These are phyloP conservation scores for Dromaius novaehollandiae DNA, from an alignment of 2,113 vertebrate genomes.

Conservation along the genomic window DNA sequence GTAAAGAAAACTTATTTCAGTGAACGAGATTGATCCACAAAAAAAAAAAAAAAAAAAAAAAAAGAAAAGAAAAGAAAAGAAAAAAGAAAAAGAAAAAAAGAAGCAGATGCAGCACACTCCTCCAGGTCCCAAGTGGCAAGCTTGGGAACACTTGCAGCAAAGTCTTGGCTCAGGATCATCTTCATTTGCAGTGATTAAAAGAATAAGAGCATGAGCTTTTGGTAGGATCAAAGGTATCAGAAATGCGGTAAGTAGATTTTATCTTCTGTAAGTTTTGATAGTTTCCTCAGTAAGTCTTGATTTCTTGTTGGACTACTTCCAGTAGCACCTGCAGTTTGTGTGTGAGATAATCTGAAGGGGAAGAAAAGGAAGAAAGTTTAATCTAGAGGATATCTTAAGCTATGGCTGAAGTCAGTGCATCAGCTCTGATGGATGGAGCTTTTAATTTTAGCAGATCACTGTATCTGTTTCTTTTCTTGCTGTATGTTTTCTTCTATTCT, in stretches of 20 bases:
- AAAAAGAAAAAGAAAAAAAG: not conserved
- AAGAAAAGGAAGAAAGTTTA: not conserved
- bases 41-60: not conserved
- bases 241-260: not conserved
- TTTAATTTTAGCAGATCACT: not conserved
- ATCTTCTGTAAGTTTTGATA: not conserved
- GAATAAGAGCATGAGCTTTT: not conserved
- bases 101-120: not conserved
- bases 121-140: not conserved
- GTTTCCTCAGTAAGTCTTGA: conserved; percentile 71
- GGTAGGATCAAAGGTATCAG: not conserved
- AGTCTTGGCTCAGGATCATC: not conserved
- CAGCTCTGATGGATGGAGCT: not conserved
- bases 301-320: conserved; percentile 76
- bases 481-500: not conserved
- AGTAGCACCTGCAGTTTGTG: conserved; percentile 74
- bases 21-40: not conserved
- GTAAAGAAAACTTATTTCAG: conserved; percentile 7
- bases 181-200: not conserved
- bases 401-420: not conserved
- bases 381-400: not conserved
- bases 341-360: conserved; percentile 68
- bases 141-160: not conserved
- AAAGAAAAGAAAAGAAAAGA: not conserved
- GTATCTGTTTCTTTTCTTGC: not conserved